Conservation (phyloP, 2,797 vertebrate species). For the Enteromius unitaeniatus region DNA sequence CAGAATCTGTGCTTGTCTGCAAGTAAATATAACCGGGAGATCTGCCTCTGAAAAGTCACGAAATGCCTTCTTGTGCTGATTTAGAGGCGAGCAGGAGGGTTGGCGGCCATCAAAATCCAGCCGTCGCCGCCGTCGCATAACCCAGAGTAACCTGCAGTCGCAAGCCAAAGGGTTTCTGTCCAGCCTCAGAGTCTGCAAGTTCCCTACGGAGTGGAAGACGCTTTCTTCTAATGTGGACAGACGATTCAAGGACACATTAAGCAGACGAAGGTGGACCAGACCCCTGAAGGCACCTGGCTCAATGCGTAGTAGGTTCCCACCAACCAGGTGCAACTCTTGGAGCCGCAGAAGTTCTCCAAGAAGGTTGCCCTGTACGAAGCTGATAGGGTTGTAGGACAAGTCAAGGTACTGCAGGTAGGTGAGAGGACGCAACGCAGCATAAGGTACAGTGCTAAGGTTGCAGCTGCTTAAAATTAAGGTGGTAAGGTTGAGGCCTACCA, state of each 20-base stretch:
- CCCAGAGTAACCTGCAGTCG: constrained; percentile 91
- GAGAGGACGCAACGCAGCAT: constrained; percentile 80
- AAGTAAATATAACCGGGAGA: constrained; percentile 82
- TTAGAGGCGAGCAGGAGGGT: constrained; percentile 82
- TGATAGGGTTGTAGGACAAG: constrained; percentile 91
- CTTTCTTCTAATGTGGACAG: constrained; percentile 85
- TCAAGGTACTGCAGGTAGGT: constrained; percentile 85
- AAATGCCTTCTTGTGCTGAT: constrained; percentile 76
- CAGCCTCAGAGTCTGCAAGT: constrained; percentile 84
- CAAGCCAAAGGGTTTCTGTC: constrained; percentile 88
- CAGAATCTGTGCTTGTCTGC: constrained; percentile 79
- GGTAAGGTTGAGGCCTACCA: constrained; percentile 86
- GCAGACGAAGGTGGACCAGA: constrained; percentile 80
- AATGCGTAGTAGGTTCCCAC: constrained; percentile 80
- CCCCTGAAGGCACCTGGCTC: constrained; percentile 86
- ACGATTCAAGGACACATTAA: constrained; percentile 88
- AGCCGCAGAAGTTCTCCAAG: constrained; percentile 82
- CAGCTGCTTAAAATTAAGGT: constrained; percentile 84
- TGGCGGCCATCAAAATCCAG: constrained; percentile 84
- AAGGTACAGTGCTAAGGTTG: constrained; percentile 84
- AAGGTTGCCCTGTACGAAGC: constrained; percentile 76
- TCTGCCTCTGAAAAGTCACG: constrained; percentile 84
- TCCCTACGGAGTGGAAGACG: constrained; percentile 85
- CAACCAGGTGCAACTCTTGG: constrained; percentile 86
- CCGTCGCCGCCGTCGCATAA: constrained; percentile 78